Evolutionary conservation across 2,888 invertebrate species (phyloP).

Genomic region (Pteria penguin): DNA sequence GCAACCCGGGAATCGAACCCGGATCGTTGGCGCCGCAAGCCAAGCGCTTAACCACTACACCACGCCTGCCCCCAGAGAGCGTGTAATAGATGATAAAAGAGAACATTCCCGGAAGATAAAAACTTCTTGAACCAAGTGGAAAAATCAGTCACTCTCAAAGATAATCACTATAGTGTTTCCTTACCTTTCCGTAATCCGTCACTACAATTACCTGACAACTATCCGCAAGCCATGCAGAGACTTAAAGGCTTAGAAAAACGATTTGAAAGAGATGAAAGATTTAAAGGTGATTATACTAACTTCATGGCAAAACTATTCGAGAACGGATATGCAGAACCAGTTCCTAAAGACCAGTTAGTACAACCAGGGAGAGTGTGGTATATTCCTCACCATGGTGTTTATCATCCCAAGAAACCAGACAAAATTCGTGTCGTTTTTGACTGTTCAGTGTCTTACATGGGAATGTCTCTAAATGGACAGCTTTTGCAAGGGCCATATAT

Average conservation of each 20-base stretch:
- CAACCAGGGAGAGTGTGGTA: conserved; percentile 25
- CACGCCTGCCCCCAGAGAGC: too few relatives aligned
- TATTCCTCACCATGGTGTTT: conserved; percentile 28
- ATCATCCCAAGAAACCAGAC: conserved; percentile 14
- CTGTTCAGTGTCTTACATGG: conserved; percentile 14
- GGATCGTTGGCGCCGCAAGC: too few relatives aligned
- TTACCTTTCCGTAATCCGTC: conserved; percentile 21
- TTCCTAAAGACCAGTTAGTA: conserved; percentile 3
- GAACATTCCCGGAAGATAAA: conserved; percentile 31
- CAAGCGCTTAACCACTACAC: too few relatives aligned
- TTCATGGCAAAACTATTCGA: conserved; percentile 43
- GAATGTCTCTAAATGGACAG: conserved; percentile 31
- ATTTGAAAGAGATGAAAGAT: conserved; percentile 13
- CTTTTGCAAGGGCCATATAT: conserved; percentile 39
- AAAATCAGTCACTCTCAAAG: background rate
- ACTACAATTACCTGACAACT: conserved; percentile 27
- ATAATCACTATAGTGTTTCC: conserved; percentile 15
- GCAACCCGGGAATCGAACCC: too few relatives aligned
- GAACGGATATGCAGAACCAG: conserved; percentile 34
- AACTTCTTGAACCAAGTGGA: conserved; percentile 10
- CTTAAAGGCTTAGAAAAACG: conserved; percentile 23
- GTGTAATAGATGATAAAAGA: conserved; percentile 28
- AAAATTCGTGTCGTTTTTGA: conserved; percentile 19
- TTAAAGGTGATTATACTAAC: conserved; percentile 30
- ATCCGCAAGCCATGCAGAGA: conserved; percentile 12